Conservation (phyloP, 1,140 invertebrate genomes). For the Eumaeus atala region DNA sequence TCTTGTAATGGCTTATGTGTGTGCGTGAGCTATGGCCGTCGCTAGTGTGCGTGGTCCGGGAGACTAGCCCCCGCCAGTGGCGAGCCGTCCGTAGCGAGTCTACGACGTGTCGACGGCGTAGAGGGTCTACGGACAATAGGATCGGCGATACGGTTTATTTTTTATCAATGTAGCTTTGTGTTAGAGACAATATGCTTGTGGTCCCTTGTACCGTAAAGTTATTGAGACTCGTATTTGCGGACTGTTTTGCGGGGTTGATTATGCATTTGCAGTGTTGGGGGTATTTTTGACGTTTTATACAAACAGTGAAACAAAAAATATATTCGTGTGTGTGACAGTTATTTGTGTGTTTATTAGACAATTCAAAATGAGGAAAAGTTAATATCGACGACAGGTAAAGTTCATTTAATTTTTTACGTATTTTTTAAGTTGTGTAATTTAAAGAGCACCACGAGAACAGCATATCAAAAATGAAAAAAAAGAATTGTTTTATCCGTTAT, state of each 20-base stretch:
- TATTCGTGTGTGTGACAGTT: too few relatives aligned
- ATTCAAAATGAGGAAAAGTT: not conserved
- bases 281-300: too few relatives aligned
- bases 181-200: slow-evolving; percentile 43
- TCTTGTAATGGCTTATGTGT: slow-evolving; percentile 42
- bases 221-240: too few relatives aligned
- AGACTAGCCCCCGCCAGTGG: slow-evolving; percentile 64
- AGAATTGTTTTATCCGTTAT: too few relatives aligned
- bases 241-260: not conserved
- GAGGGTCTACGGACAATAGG: slow-evolving; percentile 50
- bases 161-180: slow-evolving; percentile 34
- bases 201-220: slow-evolving; percentile 32
- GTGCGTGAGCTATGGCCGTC: slow-evolving; percentile 37
- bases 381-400: too few relatives aligned
- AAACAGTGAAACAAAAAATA: too few relatives aligned
- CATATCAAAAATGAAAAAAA: too few relatives aligned
- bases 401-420: too few relatives aligned
- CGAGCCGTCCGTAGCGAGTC: slow-evolving; percentile 49
- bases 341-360: not conserved
- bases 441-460: too few relatives aligned
- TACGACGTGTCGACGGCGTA: slow-evolving; percentile 60
- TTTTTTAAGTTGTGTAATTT: too few relatives aligned
- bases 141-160: slow-evolving; percentile 55
- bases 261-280: slow-evolving; percentile 1
- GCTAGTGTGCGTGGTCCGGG: slow-evolving; percentile 59